Base-by-base conservation (phyloP, 2,797 vertebrate genomes). In the Carapus acus region DNA sequence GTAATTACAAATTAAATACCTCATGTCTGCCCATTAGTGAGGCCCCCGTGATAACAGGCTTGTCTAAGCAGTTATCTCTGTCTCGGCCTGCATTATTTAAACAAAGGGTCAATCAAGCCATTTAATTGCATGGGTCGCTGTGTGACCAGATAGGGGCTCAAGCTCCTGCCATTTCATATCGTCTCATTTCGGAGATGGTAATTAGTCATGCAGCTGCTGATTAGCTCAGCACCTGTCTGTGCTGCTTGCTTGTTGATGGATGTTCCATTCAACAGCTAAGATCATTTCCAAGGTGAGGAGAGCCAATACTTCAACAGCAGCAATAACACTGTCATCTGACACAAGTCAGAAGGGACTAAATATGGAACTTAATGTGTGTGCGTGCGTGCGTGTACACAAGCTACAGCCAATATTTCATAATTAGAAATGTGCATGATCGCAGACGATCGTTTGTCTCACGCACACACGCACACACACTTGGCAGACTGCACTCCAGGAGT, bases 131-230 rank as follows among this genome's bases (percentile, higher is more conserved):
- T 79, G 75, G 74, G 78, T 67, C 76, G 77, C 60, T 76, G 77
- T 78, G 75, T 56, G 82, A 78, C 66, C 65, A 79, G 79, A 80
- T 73, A 78, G 76, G 55, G 71, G 65, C 73, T 66, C 67, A 16
- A 62, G 56, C 73, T 72, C 59, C 76, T 70, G 74, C 74, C 76
- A 75, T 81, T 82, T 85, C 76, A 74, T 76, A 81, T 79, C 79
- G 82, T 81, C 83, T 83, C 79, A 84, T 83, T 83, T 79, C 73
- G 73, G 73, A 71, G 69, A 76, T 66, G 78, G 79, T 78, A 87
- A 87, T 87, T 87, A 88, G 86, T 87, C 86, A 85, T 76, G 80
- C 73, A 72, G 73, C 43, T 67, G 67, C 69, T 81, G 80, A 87
- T 87, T 86, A 87, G 80, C 81, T 76, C 71, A 66, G 74, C 39